A percentile compares a stretch with the other conserved stretches of the same genome.
Evolutionary conservation across 2,888 invertebrate species (phyloP).

Genomic region (Netelia virgata): DNA sequence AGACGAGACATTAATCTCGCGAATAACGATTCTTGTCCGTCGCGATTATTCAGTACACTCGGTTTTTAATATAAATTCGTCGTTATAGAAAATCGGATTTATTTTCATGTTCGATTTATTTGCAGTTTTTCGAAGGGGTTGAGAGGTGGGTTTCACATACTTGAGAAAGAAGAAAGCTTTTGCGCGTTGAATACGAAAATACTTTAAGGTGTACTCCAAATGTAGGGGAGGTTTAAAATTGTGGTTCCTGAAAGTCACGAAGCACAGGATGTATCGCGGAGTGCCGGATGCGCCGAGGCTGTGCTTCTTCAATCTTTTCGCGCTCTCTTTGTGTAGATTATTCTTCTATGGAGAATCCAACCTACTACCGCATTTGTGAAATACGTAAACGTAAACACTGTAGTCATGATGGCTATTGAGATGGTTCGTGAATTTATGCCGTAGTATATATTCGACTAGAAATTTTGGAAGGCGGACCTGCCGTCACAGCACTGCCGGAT

Average conservation of each 20-base stretch:
- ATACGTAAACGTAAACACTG: neutral
- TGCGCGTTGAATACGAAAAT: too few relatives aligned
- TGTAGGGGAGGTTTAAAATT: neutral
- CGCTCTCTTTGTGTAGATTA: neutral
- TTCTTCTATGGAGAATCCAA: neutral
- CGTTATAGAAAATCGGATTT: too few relatives aligned
- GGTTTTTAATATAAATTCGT: too few relatives aligned
- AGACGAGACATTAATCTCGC: neutral
- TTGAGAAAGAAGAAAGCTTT: too few relatives aligned
- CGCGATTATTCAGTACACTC: too few relatives aligned
- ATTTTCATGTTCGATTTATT: too few relatives aligned
- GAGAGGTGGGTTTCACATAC: too few relatives aligned
- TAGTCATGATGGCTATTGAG: neutral
- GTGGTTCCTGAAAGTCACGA: neutral
- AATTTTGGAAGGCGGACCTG: too few relatives aligned
- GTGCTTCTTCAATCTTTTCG: conserved; percentile 18
- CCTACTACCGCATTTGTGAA: neutral
- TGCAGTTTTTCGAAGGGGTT: too few relatives aligned
- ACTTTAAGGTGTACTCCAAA: too few relatives aligned
- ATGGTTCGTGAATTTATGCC: neutral
- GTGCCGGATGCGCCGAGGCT: conserved; percentile 39
- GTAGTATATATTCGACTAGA: neutral
- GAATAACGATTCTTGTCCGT: conserved; percentile 1
- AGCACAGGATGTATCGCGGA: conserved; percentile 24
- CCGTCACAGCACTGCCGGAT: too few relatives aligned